phyloP scores from a whole-genome alignment of 2,888 invertebrate species.

The Dasypolia templi region DNA sequence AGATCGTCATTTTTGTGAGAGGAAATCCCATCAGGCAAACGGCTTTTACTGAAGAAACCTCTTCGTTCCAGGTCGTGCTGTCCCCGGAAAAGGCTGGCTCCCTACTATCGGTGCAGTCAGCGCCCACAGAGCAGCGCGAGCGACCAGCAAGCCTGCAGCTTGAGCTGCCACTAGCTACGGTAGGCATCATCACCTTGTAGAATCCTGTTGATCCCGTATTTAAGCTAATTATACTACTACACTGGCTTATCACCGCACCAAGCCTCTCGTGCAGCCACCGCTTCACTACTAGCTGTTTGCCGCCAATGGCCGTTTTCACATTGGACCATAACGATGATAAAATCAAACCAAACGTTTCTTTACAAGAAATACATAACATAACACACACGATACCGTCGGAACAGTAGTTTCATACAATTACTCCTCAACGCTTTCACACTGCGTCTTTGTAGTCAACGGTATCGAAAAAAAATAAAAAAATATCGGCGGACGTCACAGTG shows the following conservation, averaged over 20 bases:
- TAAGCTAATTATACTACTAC: neutral
- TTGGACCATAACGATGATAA: no score
- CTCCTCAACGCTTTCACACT: no score
- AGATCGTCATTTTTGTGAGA: neutral
- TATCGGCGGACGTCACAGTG: no score
- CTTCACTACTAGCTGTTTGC: neutral
- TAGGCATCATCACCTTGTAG: conserved; percentile 57
- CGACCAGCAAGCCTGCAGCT: conserved; percentile 83
- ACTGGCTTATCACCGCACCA: neutral
- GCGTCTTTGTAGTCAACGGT: no score
- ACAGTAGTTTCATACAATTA: no score
- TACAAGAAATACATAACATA: no score
- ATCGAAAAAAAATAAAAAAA: no score
- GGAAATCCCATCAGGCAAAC: neutral
- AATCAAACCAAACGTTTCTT: no score
- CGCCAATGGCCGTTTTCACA: no score
- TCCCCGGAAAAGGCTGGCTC: conserved; percentile 90
- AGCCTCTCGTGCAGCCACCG: neutral
- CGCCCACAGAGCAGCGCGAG: conserved; percentile 89
- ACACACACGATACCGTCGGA: no score
- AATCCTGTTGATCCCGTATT: neutral
- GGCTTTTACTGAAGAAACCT: neutral
- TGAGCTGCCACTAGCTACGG: conserved; percentile 84
- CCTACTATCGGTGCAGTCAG: conserved; percentile 92
- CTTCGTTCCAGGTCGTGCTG: conserved; percentile 71